Evolutionary conservation across 2,888 invertebrate species (phyloP).

Genomic region (Harmothoe impar): DNA sequence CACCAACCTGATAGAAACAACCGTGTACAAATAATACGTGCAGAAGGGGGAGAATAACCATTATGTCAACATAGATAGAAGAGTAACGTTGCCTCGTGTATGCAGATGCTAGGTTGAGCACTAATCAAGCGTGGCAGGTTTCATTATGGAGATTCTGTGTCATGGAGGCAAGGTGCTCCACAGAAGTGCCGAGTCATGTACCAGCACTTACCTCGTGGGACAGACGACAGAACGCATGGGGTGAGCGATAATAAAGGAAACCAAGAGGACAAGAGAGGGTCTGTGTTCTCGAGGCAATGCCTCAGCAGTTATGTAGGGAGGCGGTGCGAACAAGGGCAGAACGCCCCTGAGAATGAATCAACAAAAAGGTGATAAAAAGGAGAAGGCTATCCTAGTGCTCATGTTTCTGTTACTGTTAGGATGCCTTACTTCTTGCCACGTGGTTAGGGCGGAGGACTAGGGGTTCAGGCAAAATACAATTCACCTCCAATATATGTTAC

Average conservation of each 20-base stretch:
- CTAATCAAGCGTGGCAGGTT: not conserved
- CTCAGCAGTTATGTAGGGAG: not conserved
- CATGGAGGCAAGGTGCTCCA: not conserved
- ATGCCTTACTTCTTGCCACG: no score
- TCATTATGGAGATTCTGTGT: constrained; percentile 21
- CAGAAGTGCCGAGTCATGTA: constrained; percentile 8
- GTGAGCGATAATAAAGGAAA: not conserved
- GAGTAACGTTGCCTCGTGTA: not conserved
- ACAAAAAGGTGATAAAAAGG: not conserved
- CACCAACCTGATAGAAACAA: no score
- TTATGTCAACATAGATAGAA: no score
- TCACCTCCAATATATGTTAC: no score
- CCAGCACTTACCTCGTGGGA: not conserved
- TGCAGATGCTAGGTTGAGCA: not conserved
- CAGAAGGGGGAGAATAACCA: no score
- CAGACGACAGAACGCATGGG: not conserved
- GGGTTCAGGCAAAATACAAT: no score
- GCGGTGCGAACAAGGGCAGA: not conserved
- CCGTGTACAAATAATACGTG: no score
- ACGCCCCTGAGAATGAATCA: not conserved
- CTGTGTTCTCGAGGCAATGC: not conserved
- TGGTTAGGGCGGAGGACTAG: no score
- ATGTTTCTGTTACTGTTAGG: no score
- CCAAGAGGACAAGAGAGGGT: not conserved
- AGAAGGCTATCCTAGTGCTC: no score